phyloP scores from a whole-genome alignment of 2,888 invertebrate species.

The Melieria crassipennis region DNA sequence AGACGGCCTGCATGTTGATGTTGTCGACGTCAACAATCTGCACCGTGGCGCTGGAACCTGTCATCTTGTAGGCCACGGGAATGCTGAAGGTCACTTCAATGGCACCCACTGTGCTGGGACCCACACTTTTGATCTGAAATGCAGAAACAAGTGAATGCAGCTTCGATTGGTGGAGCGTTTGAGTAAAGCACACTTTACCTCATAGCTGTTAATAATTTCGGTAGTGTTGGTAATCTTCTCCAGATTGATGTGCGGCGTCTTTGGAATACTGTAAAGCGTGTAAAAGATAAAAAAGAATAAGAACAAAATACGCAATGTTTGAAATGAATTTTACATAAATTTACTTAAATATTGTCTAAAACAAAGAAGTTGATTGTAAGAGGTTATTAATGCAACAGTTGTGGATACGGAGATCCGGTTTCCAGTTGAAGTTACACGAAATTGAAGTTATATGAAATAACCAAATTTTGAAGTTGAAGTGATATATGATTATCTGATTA shows the following conservation, averaged over 20 bases:
- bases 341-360: no score
- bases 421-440: no score
- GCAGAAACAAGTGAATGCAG: neutral
- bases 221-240: conserved; percentile 57
- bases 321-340: no score
- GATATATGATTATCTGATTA: no score
- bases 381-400: no score
- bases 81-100: conserved; percentile 59
- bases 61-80: conserved; percentile 60
- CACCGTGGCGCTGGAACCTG: conserved; percentile 53
- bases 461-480: no score
- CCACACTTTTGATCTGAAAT: conserved; percentile 60
- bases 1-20: conserved; percentile 59
- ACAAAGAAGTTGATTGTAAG: no score
- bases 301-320: no score
- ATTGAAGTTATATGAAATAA: no score
- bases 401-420: no score
- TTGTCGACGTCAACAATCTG: conserved; percentile 60
- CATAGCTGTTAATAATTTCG: conserved; percentile 60
- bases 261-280: conserved; percentile 51
- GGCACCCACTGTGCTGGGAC: conserved; percentile 62
- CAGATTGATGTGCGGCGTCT: conserved; percentile 56
- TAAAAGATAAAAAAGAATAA: neutral
- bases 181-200: conserved; percentile 44
- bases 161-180: neutral